Evolutionary conservation across 2,113 vertebrate species (phyloP).

Genomic region (Abramis brama): DNA sequence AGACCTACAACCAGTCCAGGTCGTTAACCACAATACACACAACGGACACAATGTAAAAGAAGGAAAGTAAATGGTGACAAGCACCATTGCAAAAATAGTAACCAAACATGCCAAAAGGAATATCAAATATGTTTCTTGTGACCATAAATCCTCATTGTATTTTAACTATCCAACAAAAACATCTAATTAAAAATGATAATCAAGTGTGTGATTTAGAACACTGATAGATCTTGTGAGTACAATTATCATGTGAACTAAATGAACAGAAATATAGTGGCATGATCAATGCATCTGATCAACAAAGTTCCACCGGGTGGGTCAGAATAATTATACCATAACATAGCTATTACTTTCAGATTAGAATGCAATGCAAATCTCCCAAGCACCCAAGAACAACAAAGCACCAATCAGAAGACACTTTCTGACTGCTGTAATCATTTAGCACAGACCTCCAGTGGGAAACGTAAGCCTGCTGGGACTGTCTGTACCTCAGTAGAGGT

Average conservation of each 20-base stretch:
- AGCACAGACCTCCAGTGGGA: neutral
- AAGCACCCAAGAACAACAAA: neutral
- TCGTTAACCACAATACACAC: neutral
- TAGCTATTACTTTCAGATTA: neutral
- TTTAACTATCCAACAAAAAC: neutral
- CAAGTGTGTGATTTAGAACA: neutral
- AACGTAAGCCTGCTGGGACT: neutral
- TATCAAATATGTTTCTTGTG: neutral
- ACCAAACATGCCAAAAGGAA: neutral
- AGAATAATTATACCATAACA: neutral
- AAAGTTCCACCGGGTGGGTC: neutral
- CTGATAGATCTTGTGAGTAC: neutral
- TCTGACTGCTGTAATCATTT: slow-evolving; percentile 31
- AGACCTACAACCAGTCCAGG: neutral
- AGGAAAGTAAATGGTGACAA: neutral
- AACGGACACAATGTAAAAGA: too few species aligned
- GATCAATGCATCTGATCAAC: neutral
- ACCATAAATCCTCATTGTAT: neutral
- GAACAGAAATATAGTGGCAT: neutral
- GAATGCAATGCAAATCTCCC: neutral
- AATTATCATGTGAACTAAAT: neutral
- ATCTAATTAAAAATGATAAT: neutral
- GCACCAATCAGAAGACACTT: neutral
- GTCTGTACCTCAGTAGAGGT: slow-evolving; percentile 28
- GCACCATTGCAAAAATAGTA: neutral